phyloP scores from a whole-genome alignment of 2,888 invertebrate genomes.

The Germaria angustata region DNA sequence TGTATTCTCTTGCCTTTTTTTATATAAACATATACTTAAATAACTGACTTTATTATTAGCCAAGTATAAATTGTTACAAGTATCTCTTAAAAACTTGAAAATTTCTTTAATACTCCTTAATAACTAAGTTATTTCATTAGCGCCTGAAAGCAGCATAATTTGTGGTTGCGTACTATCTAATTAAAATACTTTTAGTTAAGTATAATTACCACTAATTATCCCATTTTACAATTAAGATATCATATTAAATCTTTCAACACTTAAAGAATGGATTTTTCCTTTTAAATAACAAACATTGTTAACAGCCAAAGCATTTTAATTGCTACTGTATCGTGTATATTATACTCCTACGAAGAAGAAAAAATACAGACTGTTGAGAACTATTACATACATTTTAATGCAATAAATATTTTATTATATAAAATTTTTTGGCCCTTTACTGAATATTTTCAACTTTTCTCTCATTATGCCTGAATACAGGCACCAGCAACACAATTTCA shows the following conservation, averaged over 20 bases:
- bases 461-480: background rate
- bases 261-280: background rate
- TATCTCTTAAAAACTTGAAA: no score
- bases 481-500: slow-evolving; percentile 1
- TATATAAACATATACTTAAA: no score
- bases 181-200: slow-evolving; percentile 1
- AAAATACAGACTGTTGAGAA: no score
- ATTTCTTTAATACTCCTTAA: no score
- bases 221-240: slow-evolving; percentile 26
- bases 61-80: no score
- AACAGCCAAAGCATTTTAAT: background rate
- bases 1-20: no score
- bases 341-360: no score
- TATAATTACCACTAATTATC: slow-evolving; percentile 52
- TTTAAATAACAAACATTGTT: no score
- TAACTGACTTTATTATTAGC: no score
- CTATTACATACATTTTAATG: background rate
- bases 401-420: slow-evolving; percentile 29
- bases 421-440: slow-evolving; percentile 21
- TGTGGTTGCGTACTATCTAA: no score
- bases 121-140: background rate
- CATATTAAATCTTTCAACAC: slow-evolving; percentile 32
- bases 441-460: background rate
- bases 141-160: slow-evolving; percentile 11
- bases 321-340: background rate